A percentile compares a stretch with the other conserved stretches of the same genome.
Conservation (phyloP, 2,113 vertebrate genomes). For the Dicerorhinus sumatrensis region DNA sequence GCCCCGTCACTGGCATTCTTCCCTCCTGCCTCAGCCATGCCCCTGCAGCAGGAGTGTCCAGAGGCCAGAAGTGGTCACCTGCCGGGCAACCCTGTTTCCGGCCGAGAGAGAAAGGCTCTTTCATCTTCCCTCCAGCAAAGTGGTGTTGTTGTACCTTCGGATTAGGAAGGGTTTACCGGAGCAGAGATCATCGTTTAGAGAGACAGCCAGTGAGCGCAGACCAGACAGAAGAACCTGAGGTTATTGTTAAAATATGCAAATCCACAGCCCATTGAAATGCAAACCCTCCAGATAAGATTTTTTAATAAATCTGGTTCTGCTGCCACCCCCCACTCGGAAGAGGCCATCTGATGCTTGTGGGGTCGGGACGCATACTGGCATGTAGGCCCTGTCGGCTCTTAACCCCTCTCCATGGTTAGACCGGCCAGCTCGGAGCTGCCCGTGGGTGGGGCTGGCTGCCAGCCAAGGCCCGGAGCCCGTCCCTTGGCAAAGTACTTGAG, state of each 20-base stretch:
- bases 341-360: slow-evolving; percentile 90
- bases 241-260: slow-evolving; percentile 94
- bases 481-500: not conserved
- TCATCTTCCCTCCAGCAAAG: slow-evolving; percentile 88
- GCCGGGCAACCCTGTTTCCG: slow-evolving; percentile 84
- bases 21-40: not conserved
- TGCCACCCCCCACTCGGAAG: slow-evolving; percentile 74
- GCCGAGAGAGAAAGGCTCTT: slow-evolving; percentile 84
- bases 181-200: slow-evolving; percentile 88
- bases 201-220: slow-evolving; percentile 87
- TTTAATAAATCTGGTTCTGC: slow-evolving; percentile 90
- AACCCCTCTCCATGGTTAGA: slow-evolving; percentile 75
- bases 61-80: slow-evolving; percentile 86
- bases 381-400: slow-evolving; percentile 84
- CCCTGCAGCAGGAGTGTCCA: slow-evolving; percentile 72
- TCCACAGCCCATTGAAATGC: slow-evolving; percentile 91
- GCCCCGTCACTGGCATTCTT: not conserved
- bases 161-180: slow-evolving; percentile 91
- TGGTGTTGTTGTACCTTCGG: slow-evolving; percentile 88
- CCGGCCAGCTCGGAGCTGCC: not conserved
- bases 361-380: slow-evolving; percentile 85
- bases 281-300: slow-evolving; percentile 93
- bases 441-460: not conserved
- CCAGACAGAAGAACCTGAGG: slow-evolving; percentile 89
- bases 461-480: not conserved